These are phyloP conservation scores for Ptiloglossa arizonensis DNA, from an alignment of 1,140 invertebrate species.

Conservation along the genomic window DNA sequence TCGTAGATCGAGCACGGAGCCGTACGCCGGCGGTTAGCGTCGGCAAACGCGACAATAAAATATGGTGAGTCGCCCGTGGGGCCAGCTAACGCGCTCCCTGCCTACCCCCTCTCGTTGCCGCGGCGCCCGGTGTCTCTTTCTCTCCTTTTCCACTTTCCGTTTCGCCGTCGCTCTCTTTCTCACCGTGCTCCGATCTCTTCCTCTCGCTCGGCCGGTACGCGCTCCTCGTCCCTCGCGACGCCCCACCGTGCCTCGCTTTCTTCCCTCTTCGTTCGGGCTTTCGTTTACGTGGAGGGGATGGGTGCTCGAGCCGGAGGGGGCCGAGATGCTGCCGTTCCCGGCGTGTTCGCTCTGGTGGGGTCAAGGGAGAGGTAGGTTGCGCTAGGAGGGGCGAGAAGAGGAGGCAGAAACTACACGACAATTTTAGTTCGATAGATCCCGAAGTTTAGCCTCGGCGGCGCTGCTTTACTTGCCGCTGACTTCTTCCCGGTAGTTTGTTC, in stretches of 20 bases:
- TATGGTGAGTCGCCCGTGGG: constrained; percentile 73
- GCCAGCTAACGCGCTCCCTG: constrained; percentile 66
- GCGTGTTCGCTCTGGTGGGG: constrained; percentile 59
- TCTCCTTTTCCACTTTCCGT: constrained; percentile 62
- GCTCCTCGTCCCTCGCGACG: constrained; percentile 49
- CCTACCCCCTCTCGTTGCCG: constrained; percentile 55
- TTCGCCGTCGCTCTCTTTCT: constrained; percentile 56
- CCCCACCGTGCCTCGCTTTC: constrained; percentile 67
- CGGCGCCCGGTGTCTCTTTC: too few species aligned
- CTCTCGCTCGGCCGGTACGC: constrained; percentile 47
- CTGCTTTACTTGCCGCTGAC: constrained; percentile 78
- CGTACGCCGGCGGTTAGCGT: constrained; percentile 65
- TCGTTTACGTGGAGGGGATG: constrained; percentile 66
- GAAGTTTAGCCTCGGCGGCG: constrained; percentile 79
- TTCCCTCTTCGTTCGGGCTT: constrained; percentile 72
- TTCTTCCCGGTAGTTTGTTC: constrained; percentile 81
- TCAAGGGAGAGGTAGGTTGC: constrained; percentile 48
- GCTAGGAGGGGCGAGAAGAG: constrained; percentile 53
- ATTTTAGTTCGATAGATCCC: constrained; percentile 81
- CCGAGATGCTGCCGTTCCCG: constrained; percentile 58
- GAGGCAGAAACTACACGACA: constrained; percentile 79
- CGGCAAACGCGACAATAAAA: constrained; percentile 79
- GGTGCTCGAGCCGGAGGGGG: constrained; percentile 51
- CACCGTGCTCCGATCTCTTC: constrained; percentile 35
- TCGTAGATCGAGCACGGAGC: constrained; percentile 60